Percentiles rank a stretch among this genome's conserved stretches.
Conservation (phyloP, 2,113 vertebrate species). For the Eira barbara region DNA sequence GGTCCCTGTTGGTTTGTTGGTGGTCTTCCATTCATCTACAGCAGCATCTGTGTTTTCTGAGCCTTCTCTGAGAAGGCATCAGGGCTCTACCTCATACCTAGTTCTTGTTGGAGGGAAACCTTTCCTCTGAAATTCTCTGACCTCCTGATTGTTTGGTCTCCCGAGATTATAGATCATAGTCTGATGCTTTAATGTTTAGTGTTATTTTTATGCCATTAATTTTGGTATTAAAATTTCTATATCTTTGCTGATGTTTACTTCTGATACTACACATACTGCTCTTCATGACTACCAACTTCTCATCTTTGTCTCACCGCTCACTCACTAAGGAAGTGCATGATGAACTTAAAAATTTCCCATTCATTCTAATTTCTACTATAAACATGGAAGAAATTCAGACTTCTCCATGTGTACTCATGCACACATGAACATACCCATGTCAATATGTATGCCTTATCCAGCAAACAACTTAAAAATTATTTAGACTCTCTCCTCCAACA, state of each 20-base stretch:
- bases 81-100: not conserved
- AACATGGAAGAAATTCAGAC: not conserved
- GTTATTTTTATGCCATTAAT: not conserved
- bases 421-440: too few relatives aligned
- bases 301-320: not conserved
- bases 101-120: not conserved
- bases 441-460: not conserved
- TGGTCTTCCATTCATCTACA: not conserved
- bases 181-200: not conserved
- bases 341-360: not conserved
- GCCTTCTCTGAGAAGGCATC: not conserved
- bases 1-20: not conserved
- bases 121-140: not conserved
- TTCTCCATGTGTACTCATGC: not conserved
- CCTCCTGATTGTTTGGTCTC: not conserved
- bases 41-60: not conserved
- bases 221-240: not conserved
- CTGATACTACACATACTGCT: not conserved
- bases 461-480: not conserved
- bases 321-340: not conserved
- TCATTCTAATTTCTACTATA: not conserved
- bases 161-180: not conserved
- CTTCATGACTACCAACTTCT: not conserved
- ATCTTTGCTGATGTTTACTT: not conserved
- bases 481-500: not conserved